Evolutionary conservation across 1,140 invertebrate genomes (phyloP), one percentile per base, ranked within the genome.

Genomic region (Drosophila biarmipes): DNA sequence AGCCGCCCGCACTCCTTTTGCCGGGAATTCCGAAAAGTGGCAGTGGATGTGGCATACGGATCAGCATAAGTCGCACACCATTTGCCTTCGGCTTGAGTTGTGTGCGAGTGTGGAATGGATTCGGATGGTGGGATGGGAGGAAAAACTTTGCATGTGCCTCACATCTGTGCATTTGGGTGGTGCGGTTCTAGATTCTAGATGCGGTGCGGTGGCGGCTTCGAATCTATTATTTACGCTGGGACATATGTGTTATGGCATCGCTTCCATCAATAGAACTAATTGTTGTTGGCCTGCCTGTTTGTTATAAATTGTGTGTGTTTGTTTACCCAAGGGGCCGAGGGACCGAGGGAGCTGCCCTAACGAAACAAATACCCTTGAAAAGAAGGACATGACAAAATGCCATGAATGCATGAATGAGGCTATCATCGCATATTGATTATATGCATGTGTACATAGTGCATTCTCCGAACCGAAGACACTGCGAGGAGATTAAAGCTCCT

Each of bases 51-150:
- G 67, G 74, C 82, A 87, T 48, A 55, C 67, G 80, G 80, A 85
- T 85, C 84, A 86, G 73, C 81, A 86, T 85, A 86, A 85, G 81
- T 85, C 66, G 76, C 80, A 85, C 80, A 80, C 80, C 72, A 85
- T 85, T 85, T 85, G 63, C 78, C 80, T 76, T 72, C 40, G 42
- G 63, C 63, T 78, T 81, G 74, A 69, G 63, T 57, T 84, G 67
- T 57, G 62, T 58, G 38, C 27, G 38, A 3, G 10, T 6, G 74
- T 21, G 58, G 38, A 57, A 58, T 56, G 63, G 64, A 69, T 71
- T 38, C 48, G 48, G 42, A 37, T 34, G 55, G 67, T 38, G 40
- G 48, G 42, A 37, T 34, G 55, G 67, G 35, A 40, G 58, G 52
- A 66, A 75, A 75, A 75, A 75, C 71, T 75, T 75, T 75, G 59